These are phyloP conservation scores for Cheracebus regulus DNA, from an alignment of 2,797 vertebrate genomes.

Conservation along the genomic window DNA sequence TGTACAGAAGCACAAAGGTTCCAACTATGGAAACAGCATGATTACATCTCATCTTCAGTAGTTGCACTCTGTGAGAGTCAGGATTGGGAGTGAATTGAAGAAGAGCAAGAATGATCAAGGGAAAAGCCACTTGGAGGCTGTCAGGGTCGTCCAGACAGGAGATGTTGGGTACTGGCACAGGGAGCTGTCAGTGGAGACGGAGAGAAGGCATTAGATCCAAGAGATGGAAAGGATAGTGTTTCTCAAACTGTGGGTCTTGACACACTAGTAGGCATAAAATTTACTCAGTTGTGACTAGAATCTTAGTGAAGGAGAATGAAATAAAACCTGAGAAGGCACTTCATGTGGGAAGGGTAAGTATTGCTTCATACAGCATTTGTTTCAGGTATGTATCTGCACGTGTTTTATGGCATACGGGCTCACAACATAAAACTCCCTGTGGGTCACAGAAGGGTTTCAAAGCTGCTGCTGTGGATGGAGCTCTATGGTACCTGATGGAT, in stretches of 20 bases:
- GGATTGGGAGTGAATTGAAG: background rate
- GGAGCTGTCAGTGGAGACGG: background rate
- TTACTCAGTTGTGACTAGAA: background rate
- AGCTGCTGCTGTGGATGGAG: background rate
- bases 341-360: background rate
- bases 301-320: background rate
- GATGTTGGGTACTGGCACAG: accelerated
- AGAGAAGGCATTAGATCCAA: background rate
- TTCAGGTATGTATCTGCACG: background rate
- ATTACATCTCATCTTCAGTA: background rate
- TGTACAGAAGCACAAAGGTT: background rate
- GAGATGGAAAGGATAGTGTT: background rate
- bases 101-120: background rate
- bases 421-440: background rate
- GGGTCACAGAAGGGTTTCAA: background rate
- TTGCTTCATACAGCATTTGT: background rate
- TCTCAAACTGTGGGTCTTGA: background rate
- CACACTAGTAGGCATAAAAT: background rate
- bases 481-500: background rate
- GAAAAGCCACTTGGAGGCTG: background rate
- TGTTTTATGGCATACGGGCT: background rate
- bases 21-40: background rate
- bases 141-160: too few relatives aligned
- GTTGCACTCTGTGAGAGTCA: background rate
- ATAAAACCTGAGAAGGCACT: background rate